phyloP scores from a whole-genome alignment of 2,797 vertebrate species.

The Dallia pectoralis region DNA sequence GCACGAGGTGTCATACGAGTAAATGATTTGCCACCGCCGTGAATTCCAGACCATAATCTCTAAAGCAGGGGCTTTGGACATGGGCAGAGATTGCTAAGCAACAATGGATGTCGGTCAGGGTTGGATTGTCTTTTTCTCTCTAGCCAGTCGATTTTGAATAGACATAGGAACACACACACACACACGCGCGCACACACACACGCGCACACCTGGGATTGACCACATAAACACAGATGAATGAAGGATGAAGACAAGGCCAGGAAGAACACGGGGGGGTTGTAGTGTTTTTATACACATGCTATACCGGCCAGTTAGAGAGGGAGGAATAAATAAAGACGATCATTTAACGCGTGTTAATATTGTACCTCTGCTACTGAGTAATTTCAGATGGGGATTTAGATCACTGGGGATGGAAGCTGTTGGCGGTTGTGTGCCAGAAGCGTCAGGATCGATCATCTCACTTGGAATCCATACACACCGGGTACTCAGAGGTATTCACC shows the following conservation, averaged over 20 bases:
- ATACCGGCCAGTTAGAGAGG: not conserved
- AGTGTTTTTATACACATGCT: not conserved
- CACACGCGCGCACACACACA: not conserved
- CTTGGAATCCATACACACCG: not conserved
- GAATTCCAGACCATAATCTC: slow-evolving; percentile 11
- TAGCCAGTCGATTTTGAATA: not conserved
- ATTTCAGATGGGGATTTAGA: not conserved
- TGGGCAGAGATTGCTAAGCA: slow-evolving; percentile 8
- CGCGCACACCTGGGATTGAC: not conserved
- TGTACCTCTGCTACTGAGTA: not conserved
- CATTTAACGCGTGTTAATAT: not conserved
- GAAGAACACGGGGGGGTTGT: too few species aligned
- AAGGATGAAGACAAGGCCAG: not conserved
- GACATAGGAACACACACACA: not conserved
- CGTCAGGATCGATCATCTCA: not conserved
- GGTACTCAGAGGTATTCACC: not conserved
- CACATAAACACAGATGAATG: not conserved
- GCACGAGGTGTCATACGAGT: not conserved
- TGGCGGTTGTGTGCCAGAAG: not conserved
- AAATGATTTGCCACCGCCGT: not conserved
- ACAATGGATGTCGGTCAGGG: not conserved
- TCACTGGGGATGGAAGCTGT: not conserved
- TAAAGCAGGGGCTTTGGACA: slow-evolving; percentile 2
- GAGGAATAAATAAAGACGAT: not conserved
- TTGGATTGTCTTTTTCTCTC: not conserved